Evolutionary conservation across 1,140 invertebrate genomes (phyloP), one percentile per base, ranked within the genome.

Genomic region (Trissolcus basalis): DNA sequence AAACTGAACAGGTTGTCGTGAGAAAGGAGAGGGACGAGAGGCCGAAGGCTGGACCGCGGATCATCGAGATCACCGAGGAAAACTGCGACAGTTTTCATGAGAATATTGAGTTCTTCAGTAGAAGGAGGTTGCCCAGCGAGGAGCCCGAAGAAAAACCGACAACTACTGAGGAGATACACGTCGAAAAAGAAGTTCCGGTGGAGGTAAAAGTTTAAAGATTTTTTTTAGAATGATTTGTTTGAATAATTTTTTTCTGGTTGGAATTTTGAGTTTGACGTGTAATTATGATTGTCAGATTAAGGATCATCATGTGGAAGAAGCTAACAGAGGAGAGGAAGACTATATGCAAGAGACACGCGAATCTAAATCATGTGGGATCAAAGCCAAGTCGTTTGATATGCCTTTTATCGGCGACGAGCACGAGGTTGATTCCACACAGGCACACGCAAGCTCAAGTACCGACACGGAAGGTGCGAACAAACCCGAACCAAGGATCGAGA

Each of bases 1-100:
- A 65, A 0, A 68, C 58, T 4, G 14, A 59, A 32, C 54, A 14
- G 1, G 13, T 9, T 39, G 19, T 7, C n/a, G n/a, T n/a, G 0
- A 39, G 6, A 41, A 54, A 4, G 0, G 81, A 83, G n/a, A 80
- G 80, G 5, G 77, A 79, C 1, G 78, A 80, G 41, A 61, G 83
- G 69, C 35, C 43, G 12, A 79, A 80, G 51, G 53, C 53, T 1
- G 82, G 82, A 0, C 70, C 83, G 0, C 76, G 82, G 11, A 83
- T 87, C 6, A 87, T 87, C 8, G 86, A 87, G 16, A 86, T 87
- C 11, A 87, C 86, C 0, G 86, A 87, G 41, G 86, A 87, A 53
- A 87, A 87, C 13, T 87, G 86, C 39, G 86, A 87, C 49, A 87
- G 86, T 45, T 87, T 87, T 43, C 86, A 87, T 12, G 86, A 87